Base-by-base conservation (phyloP, 1,140 invertebrate species). In the Tribolium madens region DNA sequence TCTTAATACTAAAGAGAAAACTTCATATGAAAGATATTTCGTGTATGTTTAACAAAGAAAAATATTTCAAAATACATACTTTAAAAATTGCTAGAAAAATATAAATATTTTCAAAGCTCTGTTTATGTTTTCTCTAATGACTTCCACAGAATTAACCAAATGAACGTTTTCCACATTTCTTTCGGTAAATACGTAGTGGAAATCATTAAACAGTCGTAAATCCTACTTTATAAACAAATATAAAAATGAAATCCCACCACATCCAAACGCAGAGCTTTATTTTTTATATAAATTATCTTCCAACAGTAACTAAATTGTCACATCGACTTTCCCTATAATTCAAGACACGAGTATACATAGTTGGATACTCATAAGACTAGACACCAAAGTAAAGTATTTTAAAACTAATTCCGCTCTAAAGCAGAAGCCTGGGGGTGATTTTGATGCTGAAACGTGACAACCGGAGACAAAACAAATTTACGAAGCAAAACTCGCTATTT, bases 391-490 rank as follows among this genome's bases (percentile, higher is more conserved):
- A 46, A n/a, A 50, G 15, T 53, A 18, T 53, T 53, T 18, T 1
- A 53, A 53, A 18, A 53, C 52, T 53, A 53, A 18, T 53, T 53
- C 52, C 13, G 17, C 18, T 18, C 52, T 53, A 18, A 15, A 18
- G 3, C 13, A 7, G 52, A 18, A 53, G 9, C 52, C 9, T 53
- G 52, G 10, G 52, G 52, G 52, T 53, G 52, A 53, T 21, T 53
- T 53, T 53, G 14, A 53, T 21, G 52, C 7, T 21, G 10, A 18
- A 53, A 53, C 52, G 52, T 53, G 52, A 53, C 48, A 52, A 2
- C 14, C 48, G n/a, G 48, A 15, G 48, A 52, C 52, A 53, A 53
- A 53, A 53, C 52, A 53, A 53, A 53, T 53, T 18, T 53, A 18
- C 17, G 14, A 53, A 53, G 13, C 14, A 53, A 53, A 53, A 53